A percentile compares a stretch with the other conserved stretches of the same genome.
phyloP scores from a whole-genome alignment of 2,888 invertebrate genomes.

The Pseudoips prasinana region DNA sequence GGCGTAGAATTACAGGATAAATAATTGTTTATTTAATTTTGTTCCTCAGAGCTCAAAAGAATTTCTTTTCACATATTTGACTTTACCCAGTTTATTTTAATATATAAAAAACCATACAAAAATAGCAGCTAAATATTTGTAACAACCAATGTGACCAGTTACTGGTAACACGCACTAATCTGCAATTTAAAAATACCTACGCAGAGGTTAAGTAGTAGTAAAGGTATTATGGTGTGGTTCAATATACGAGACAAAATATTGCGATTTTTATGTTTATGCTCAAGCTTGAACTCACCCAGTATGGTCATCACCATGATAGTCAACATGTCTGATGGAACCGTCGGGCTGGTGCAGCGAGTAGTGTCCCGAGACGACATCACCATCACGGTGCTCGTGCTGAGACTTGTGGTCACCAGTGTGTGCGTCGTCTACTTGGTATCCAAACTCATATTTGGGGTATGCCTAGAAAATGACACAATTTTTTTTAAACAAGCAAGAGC shows the following conservation, averaged over 20 bases:
- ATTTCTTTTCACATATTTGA: too few relatives aligned
- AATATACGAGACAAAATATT: not conserved
- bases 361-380: constrained; percentile 63
- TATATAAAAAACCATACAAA: too few relatives aligned
- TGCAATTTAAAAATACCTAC: too few relatives aligned
- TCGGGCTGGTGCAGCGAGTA: constrained; percentile 74
- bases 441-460: constrained; percentile 60
- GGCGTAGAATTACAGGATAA: too few relatives aligned
- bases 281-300: constrained; percentile 56
- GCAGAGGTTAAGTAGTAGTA: not conserved
- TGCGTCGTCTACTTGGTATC: constrained; percentile 62
- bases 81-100: too few relatives aligned
- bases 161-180: too few relatives aligned
- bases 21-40: too few relatives aligned
- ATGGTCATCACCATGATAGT: constrained; percentile 76
- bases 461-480: constrained; percentile 35
- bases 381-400: constrained; percentile 71
- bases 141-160: too few relatives aligned
- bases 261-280: too few relatives aligned
- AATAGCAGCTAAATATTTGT: too few relatives aligned
- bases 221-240: not conserved
- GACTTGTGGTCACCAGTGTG: constrained; percentile 77
- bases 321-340: constrained; percentile 77
- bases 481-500: too few relatives aligned
- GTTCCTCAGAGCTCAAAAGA: too few relatives aligned